Percentiles rank a stretch among this genome's conserved stretches.
phyloP scores from a whole-genome alignment of 2,113 vertebrate genomes.

The Melanocharis versteri region DNA sequence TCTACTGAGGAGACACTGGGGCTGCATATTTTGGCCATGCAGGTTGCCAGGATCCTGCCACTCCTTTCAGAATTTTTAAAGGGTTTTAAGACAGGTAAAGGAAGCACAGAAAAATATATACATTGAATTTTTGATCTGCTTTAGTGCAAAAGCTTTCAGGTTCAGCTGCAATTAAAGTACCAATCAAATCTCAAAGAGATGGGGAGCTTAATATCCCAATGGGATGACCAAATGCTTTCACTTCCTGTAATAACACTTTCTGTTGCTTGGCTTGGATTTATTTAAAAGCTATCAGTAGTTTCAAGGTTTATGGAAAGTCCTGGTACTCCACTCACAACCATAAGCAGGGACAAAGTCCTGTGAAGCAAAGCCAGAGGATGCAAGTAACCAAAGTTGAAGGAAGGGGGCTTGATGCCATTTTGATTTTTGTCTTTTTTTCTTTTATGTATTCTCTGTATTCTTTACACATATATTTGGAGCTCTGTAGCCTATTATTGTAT shows the following conservation, averaged over 20 bases:
- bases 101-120: neutral
- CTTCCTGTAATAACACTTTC: neutral
- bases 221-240: neutral
- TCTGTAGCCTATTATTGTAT: too few species aligned
- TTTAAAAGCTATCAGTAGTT: neutral
- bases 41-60: neutral
- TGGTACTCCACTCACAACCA: neutral
- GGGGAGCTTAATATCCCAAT: neutral
- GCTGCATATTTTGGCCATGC: neutral
- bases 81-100: neutral
- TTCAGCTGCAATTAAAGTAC: neutral
- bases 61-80: neutral
- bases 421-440: neutral
- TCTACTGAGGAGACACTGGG: neutral
- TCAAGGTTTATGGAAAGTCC: neutral
- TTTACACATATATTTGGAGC: neutral
- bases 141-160: neutral
- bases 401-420: neutral
- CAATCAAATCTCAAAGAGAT: neutral
- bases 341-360: neutral
- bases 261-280: neutral
- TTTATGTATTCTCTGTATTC: neutral
- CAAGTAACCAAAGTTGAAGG: accelerated
- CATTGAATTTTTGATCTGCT: neutral
- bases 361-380: neutral